Base-by-base conservation (phyloP, 2,888 invertebrate species). In the Dasypolia templi region DNA sequence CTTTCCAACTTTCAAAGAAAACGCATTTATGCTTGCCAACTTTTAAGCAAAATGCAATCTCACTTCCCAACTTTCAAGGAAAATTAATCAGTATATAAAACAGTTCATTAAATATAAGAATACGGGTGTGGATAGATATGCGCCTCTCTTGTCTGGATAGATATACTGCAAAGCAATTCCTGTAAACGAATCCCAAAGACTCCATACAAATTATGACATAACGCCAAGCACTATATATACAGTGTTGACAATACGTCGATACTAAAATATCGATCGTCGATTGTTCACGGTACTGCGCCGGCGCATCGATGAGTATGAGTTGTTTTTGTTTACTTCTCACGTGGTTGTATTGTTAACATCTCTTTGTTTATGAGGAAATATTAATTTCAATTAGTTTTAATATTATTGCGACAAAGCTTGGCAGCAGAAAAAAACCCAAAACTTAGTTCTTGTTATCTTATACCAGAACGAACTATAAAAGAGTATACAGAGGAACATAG, bases 191-290 rank as follows among this genome's bases (percentile, higher is more conserved):
- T 22, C 26, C 29, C 44, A 26, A 59, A 46, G 14, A 72, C 1
- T 17, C 19, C 42, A 2, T 42, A 19, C 7, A 42, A 14, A 70
- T 84, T 69, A 78, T 29, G 75, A 70, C 62, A 76, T 72, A 56
- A 74, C 70, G 3, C 56, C 39, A 75, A 32, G 11, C 22, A 49
- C 14, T 26, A 55, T 70, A n/a, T n/a, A n/a, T n/a, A n/a, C n/a
- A 72, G 63, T 70, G 79, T 56, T 70, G 79, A 74, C 59, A 70
- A 67, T 35, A 82, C 26, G 29, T 70, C 73, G 61, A 73, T 83
- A 78, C 46, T 78, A 83, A 85, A 81, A 80, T 77, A 69, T 79
- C 59, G 79, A 78, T 79, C n/a, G 71, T 70, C 70, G 59, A 83
- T 83, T 77, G 72, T 77, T 64, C 59, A 62, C 39, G 53, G 9